phyloP scores from a whole-genome alignment of 1,140 invertebrate species.

The Danaus melanippus region DNA sequence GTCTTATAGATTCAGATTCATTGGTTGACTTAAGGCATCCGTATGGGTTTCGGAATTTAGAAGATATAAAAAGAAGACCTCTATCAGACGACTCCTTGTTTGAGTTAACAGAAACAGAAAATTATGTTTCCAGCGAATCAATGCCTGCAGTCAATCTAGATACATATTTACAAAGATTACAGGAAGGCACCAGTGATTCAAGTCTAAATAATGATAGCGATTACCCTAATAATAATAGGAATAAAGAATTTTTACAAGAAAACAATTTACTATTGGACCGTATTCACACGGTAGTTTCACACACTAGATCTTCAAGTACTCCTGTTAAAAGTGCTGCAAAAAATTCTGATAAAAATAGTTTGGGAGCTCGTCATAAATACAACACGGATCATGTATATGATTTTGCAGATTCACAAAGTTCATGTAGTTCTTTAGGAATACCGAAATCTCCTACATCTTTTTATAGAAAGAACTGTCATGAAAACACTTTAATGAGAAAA shows the following conservation, averaged over 20 bases:
- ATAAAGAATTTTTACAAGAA: constrained; percentile 7
- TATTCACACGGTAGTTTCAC: constrained; percentile 21
- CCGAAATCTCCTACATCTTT: constrained; percentile 61
- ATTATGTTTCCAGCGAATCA: constrained; percentile 70
- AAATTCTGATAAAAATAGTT: constrained; percentile 16
- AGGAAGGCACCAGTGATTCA: constrained; percentile 50
- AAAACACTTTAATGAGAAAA: constrained; percentile 51
- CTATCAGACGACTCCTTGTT: constrained; percentile 78
- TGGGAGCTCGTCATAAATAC: constrained; percentile 26
- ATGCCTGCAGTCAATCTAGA: constrained; percentile 60
- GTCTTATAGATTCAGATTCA: constrained; percentile 55
- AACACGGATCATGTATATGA: constrained; percentile 33
- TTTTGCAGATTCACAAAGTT: constrained; percentile 47
- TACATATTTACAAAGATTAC: constrained; percentile 77
- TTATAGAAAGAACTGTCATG: constrained; percentile 62
- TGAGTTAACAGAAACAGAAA: constrained; percentile 76
- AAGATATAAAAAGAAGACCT: constrained; percentile 79
- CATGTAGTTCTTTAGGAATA: constrained; percentile 45
- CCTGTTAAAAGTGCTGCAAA: constrained; percentile 30
- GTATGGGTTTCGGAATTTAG: constrained; percentile 65
- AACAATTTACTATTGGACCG: constrained; percentile 3
- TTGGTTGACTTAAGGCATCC: constrained; percentile 72
- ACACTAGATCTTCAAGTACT: constrained; percentile 47
- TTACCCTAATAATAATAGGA: constrained; percentile 3
- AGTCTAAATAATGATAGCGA: constrained; percentile 11